A percentile compares a stretch with the other conserved stretches of the same genome.
Conservation (phyloP, 2,113 vertebrate genomes). For the Struthidea cinerea region DNA sequence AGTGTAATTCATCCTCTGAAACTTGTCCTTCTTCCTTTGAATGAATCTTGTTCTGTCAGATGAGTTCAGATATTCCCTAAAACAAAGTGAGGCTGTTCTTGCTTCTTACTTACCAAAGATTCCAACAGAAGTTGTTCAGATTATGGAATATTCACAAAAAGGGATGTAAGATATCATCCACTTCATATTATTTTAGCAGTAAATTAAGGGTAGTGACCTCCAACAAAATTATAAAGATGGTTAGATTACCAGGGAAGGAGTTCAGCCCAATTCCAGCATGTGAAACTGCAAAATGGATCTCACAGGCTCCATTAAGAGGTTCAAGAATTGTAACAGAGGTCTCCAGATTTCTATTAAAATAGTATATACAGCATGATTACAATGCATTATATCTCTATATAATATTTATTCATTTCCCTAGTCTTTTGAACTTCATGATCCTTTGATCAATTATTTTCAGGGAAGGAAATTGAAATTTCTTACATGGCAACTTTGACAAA, state of each 20-base stretch:
- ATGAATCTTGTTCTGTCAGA: background rate
- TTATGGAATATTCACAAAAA: background rate
- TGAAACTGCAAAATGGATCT: background rate
- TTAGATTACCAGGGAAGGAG: background rate
- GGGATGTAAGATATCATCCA: background rate
- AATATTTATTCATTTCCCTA: constrained; percentile 57
- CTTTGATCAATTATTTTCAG: constrained; percentile 52
- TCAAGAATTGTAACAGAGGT: constrained; percentile 10
- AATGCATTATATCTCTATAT: constrained; percentile 29
- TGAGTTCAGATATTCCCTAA: background rate
- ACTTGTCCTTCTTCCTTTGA: background rate
- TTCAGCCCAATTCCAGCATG: background rate
- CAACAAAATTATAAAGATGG: background rate
- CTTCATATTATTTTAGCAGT: constrained; percentile 18
- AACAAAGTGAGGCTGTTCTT: background rate
- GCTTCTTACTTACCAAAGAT: background rate
- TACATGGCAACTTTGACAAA: constrained; percentile 30
- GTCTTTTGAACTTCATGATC: constrained; percentile 24
- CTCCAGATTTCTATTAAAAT: constrained; percentile 11
- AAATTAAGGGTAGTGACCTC: constrained; percentile 21
- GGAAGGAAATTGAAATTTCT: constrained; percentile 58
- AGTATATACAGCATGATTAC: constrained; percentile 7
- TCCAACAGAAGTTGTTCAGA: background rate
- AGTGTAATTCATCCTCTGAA: background rate
- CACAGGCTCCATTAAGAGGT: constrained; percentile 14